A percentile compares a stretch with the other conserved stretches of the same genome.
phyloP scores from a whole-genome alignment of 2,888 invertebrate genomes.

The Falcaria lacertinaria region DNA sequence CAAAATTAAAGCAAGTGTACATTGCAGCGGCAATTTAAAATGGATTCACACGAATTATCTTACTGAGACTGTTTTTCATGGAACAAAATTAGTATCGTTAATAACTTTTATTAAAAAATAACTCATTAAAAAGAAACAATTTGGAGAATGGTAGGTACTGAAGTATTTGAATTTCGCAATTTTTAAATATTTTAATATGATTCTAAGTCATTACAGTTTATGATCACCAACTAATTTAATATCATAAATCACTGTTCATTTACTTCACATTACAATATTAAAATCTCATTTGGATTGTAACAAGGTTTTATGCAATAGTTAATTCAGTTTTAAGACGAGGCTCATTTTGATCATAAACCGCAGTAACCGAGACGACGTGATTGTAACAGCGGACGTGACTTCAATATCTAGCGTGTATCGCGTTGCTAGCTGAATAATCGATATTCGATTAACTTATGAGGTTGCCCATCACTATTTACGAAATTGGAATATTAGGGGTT shows the following conservation, averaged over 20 bases:
- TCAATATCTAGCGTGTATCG: conserved; percentile 13
- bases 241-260: background rate
- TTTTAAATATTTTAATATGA: no score
- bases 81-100: background rate
- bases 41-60: conserved; percentile 6
- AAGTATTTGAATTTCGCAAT: no score
- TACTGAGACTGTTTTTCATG: conserved; percentile 1
- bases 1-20: conserved; percentile 31
- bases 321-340: conserved; percentile 40
- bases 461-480: conserved; percentile 27
- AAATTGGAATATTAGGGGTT: no score
- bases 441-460: conserved; percentile 17
- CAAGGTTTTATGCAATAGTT: conserved; percentile 44
- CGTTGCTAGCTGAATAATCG: conserved; percentile 12
- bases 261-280: background rate
- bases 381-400: conserved; percentile 34
- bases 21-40: conserved; percentile 15
- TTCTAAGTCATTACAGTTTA: no score
- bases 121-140: background rate
- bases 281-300: background rate
- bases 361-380: conserved; percentile 35
- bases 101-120: background rate
- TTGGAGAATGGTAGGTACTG: no score
- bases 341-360: conserved; percentile 61
- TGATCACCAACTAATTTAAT: no score